Percentiles rank a stretch among this genome's conserved stretches.
Evolutionary conservation across 2,113 vertebrate species (phyloP).

Genomic region (Pseudorhombus dupliciocellatus): DNA sequence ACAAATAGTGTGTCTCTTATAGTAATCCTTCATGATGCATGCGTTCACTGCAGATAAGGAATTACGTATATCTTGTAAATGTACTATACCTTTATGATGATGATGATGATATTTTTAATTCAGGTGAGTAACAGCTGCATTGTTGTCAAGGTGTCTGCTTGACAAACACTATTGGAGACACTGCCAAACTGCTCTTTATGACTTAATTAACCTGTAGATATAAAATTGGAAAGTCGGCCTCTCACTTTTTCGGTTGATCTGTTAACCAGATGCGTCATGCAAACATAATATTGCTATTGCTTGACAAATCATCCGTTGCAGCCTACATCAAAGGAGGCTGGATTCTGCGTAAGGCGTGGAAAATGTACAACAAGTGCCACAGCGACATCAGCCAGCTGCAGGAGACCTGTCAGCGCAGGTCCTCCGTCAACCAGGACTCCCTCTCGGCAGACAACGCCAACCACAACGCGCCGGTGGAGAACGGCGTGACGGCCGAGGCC

Average conservation of each 20-base stretch:
- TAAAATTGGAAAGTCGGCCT: no score
- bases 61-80: neutral
- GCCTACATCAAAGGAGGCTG: slow-evolving; percentile 99
- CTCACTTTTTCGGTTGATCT: neutral
- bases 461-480: slow-evolving; percentile 88
- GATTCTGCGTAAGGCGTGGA: slow-evolving; percentile 99
- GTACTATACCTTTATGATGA: neutral
- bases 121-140: no score
- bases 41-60: neutral
- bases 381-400: slow-evolving; percentile 95
- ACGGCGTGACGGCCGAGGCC: slow-evolving; percentile 89
- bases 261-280: neutral
- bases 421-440: slow-evolving; percentile 83
- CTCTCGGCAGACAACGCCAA: slow-evolving; percentile 89
- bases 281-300: neutral
- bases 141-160: neutral
- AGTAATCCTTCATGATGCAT: no score
- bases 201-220: neutral
- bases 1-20: no score
- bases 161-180: no score
- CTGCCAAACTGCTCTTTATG: neutral
- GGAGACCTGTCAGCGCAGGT: slow-evolving; percentile 86
- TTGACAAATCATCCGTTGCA: slow-evolving; percentile 48
- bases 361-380: slow-evolving; percentile 99
- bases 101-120: no score